phyloP scores from a whole-genome alignment of 2,888 invertebrate genomes.

The Matsumyia berberina region DNA sequence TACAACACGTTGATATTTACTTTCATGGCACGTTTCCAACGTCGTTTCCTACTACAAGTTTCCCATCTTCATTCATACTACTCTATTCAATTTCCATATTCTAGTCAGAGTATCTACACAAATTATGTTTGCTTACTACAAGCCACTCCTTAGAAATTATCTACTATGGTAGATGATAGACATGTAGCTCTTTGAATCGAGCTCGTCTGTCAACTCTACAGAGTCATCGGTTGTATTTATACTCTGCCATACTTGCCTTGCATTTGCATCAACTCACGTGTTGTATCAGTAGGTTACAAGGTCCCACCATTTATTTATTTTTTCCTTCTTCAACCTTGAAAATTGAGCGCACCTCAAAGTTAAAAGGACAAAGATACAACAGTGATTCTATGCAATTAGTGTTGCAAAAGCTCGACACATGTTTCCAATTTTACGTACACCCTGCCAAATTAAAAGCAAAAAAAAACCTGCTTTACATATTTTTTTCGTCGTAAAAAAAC shows the following conservation, averaged over 20 bases:
- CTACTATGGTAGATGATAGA: slow-evolving; percentile 29
- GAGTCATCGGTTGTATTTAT: slow-evolving; percentile 53
- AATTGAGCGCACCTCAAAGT: slow-evolving; percentile 15
- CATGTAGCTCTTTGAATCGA: slow-evolving; percentile 26
- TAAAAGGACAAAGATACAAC: slow-evolving; percentile 65
- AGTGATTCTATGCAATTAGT: slow-evolving; percentile 38
- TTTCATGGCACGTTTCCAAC: slow-evolving; percentile 62
- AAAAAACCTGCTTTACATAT: slow-evolving; percentile 18
- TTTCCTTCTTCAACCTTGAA: slow-evolving; percentile 46
- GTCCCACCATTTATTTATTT: slow-evolving; percentile 29
- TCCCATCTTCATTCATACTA: slow-evolving; percentile 37
- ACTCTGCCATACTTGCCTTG: slow-evolving; percentile 15
- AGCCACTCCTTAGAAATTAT: slow-evolving; percentile 62
- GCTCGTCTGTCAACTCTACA: slow-evolving; percentile 57
- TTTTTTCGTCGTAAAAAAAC: slow-evolving; percentile 3
- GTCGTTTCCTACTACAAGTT: slow-evolving; percentile 32
- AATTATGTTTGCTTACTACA: slow-evolving; percentile 1
- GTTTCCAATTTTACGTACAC: neutral
- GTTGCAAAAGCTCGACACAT: slow-evolving; percentile 16
- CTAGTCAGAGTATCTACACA: neutral
- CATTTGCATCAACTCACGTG: slow-evolving; percentile 71
- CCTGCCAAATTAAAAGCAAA: slow-evolving; percentile 24
- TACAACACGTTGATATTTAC: slow-evolving; percentile 37
- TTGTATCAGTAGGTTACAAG: slow-evolving; percentile 34
- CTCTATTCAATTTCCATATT: slow-evolving; percentile 22